Evolutionary conservation across 2,888 invertebrate species (phyloP).

Genomic region (Rhagonycha lutea): DNA sequence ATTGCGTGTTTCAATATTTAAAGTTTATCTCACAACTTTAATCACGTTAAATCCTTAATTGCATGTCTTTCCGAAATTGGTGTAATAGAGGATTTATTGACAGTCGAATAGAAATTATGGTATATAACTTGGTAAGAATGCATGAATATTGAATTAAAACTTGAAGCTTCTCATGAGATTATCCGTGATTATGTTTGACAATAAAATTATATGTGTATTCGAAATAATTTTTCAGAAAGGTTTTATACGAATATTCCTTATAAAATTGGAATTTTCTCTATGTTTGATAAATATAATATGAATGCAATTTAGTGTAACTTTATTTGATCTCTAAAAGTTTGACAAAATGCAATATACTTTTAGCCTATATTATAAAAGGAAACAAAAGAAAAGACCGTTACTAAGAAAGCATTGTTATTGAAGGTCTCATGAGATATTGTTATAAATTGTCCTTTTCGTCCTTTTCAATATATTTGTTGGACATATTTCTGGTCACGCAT

Average conservation of each 20-base stretch:
- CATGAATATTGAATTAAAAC: background rate
- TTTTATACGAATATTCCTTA: background rate
- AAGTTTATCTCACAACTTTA: background rate
- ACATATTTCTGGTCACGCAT: slow-evolving; percentile 45
- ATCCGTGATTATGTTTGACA: background rate
- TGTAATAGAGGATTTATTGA: background rate
- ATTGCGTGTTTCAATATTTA: background rate
- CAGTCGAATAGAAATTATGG: background rate
- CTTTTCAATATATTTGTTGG: slow-evolving; percentile 45
- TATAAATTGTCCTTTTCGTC: slow-evolving; percentile 47
- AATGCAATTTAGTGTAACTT: slow-evolving; percentile 20
- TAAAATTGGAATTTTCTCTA: background rate
- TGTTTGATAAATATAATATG: background rate
- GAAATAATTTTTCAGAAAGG: background rate
- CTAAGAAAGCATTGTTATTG: slow-evolving; percentile 45
- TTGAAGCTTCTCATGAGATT: background rate
- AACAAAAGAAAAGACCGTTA: slow-evolving; percentile 42
- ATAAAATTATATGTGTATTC: background rate
- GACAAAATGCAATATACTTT: slow-evolving; percentile 45
- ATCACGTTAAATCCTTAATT: background rate
- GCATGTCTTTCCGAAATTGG: background rate
- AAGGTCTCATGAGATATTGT: slow-evolving; percentile 45
- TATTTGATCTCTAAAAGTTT: slow-evolving; percentile 42
- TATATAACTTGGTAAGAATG: background rate
- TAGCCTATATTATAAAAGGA: slow-evolving; percentile 34